Evolutionary conservation across 2,797 vertebrate species (phyloP).

Genomic region (Halcyon leucocephala): DNA sequence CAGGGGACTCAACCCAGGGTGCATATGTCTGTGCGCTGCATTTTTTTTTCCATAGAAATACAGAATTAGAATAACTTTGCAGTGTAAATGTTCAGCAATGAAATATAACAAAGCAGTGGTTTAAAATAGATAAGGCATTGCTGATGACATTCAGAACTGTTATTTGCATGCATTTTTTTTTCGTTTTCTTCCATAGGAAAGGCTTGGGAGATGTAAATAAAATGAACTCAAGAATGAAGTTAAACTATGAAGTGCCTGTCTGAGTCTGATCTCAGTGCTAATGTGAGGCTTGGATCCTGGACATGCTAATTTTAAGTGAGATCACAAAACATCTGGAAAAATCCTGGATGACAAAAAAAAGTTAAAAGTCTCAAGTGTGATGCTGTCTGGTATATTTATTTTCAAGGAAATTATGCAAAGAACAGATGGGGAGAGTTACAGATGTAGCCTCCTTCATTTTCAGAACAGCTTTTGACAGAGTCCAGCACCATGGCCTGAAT

Average conservation of each 20-base stretch:
- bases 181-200: neutral
- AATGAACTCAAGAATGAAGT: neutral
- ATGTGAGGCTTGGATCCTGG: neutral
- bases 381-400: neutral
- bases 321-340: conserved; percentile 33
- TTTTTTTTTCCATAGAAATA: neutral
- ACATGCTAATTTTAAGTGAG: neutral
- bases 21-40: rapidly evolving
- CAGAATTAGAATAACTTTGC: neutral
- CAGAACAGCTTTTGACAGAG: neutral
- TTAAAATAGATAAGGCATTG: neutral
- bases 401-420: neutral
- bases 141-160: neutral
- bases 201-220: neutral
- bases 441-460: neutral
- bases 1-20: neutral
- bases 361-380: neutral
- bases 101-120: neutral
- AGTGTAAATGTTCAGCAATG: neutral
- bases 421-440: neutral
- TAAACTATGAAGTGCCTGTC: neutral
- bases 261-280: neutral
- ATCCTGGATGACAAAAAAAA: neutral
- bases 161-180: neutral
- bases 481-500: neutral